These are phyloP conservation scores for Probaryconus sp. DNA, from an alignment of 1,140 invertebrate genomes.

Conservation along the genomic window DNA sequence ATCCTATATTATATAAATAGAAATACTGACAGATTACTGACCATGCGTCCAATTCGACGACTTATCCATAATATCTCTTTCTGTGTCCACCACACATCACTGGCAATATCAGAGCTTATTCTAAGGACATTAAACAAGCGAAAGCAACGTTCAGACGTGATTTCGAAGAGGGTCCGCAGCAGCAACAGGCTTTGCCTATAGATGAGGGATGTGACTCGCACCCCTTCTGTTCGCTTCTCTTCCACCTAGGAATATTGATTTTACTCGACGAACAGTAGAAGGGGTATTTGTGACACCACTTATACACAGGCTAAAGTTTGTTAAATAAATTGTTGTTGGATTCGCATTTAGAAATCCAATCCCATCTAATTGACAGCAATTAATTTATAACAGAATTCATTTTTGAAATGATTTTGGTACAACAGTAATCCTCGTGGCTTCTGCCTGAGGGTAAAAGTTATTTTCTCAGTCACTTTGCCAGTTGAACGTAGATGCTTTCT, in stretches of 20 bases:
- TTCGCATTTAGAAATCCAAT: too few relatives aligned
- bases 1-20: constrained; percentile 27
- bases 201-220: constrained; percentile 66
- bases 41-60: constrained; percentile 70
- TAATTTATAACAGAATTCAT: too few relatives aligned
- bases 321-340: constrained; percentile 27
- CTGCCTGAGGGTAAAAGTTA: too few relatives aligned
- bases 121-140: constrained; percentile 33
- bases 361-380: too few relatives aligned
- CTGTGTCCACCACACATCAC: constrained; percentile 72
- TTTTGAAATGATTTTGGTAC: too few relatives aligned
- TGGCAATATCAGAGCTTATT: constrained; percentile 54
- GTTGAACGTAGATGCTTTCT: too few relatives aligned
- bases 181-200: constrained; percentile 78
- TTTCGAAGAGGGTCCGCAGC: constrained; percentile 41
- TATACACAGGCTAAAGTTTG: constrained; percentile 20
- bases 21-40: constrained; percentile 61
- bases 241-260: constrained; percentile 76
- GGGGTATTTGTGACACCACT: constrained; percentile 60
- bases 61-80: constrained; percentile 73
- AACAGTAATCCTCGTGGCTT: too few relatives aligned
- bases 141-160: constrained; percentile 33
- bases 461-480: too few relatives aligned
- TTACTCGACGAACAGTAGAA: constrained; percentile 64
- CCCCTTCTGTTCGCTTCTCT: constrained; percentile 65